Conservation (phyloP, 2,797 vertebrate genomes). For the Sebastiscus tertius region DNA sequence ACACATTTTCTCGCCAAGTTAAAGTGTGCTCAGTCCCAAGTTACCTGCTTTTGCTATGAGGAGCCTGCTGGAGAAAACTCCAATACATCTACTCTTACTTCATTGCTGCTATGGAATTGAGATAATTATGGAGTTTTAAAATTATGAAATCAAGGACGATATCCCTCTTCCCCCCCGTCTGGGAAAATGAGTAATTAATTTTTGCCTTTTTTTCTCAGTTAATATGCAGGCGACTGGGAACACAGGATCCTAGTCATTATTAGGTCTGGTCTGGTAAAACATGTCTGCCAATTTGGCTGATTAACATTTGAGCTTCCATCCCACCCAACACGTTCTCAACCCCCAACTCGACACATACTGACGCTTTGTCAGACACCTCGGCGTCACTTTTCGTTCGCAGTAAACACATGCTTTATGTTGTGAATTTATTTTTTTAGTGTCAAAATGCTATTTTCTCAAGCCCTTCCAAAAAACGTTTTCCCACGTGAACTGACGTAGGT, state of each 20-base stretch:
- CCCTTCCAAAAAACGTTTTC: too few relatives aligned
- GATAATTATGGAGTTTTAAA: conserved; percentile 69
- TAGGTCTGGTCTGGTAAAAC: conserved; percentile 61
- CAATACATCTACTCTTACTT: conserved; percentile 7
- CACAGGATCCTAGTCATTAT: conserved; percentile 64
- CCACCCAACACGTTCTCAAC: background rate
- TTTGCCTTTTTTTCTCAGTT: conserved; percentile 43
- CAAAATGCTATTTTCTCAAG: too few relatives aligned
- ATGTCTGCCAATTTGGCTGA: conserved; percentile 60
- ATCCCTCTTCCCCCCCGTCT: conserved; percentile 36
- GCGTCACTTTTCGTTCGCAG: background rate
- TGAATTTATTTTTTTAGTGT: background rate
- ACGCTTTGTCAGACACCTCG: background rate
- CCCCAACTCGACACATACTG: background rate
- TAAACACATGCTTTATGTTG: background rate
- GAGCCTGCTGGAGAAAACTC: conserved; percentile 2
- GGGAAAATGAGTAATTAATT: conserved; percentile 74
- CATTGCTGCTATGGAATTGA: conserved; percentile 55
- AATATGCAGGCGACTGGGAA: conserved; percentile 55
- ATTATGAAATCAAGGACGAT: conserved; percentile 66
- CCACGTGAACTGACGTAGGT: too few relatives aligned
- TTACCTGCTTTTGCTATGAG: background rate
- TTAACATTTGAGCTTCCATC: conserved; percentile 65
- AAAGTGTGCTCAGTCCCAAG: background rate
- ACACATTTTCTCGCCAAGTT: background rate